Conservation (phyloP, 2,888 invertebrate species). For the Cotesia congregata region DNA sequence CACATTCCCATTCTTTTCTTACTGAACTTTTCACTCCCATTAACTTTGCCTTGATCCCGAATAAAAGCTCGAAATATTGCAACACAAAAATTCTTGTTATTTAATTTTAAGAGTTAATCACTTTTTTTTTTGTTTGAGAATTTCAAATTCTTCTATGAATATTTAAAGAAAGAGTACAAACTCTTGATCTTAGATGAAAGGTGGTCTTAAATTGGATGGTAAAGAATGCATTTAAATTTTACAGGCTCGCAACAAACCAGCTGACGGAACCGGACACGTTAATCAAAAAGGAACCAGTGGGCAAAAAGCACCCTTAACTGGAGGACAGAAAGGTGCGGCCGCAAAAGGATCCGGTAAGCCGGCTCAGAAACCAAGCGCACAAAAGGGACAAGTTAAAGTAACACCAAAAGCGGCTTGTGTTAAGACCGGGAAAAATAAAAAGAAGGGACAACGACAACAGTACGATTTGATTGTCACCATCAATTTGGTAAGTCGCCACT, state of each 20-base stretch:
- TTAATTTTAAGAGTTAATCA: too few species aligned
- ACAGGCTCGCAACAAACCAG: conserved; percentile 87
- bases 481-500: conserved; percentile 78
- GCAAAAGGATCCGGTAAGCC: conserved; percentile 75
- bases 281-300: conserved; percentile 80
- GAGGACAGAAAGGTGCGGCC: conserved; percentile 75
- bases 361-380: conserved; percentile 79
- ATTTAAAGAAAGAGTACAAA: too few species aligned
- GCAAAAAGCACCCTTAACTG: conserved; percentile 75
- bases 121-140: too few species aligned
- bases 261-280: conserved; percentile 82
- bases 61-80: not conserved
- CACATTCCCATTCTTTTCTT: not conserved
- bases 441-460: conserved; percentile 84
- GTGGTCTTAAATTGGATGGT: not conserved
- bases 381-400: conserved; percentile 80
- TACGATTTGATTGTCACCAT: conserved; percentile 87
- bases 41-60: not conserved
- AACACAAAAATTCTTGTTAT: not conserved
- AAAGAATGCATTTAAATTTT: conserved; percentile 21
- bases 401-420: conserved; percentile 72
- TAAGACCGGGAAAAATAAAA: conserved; percentile 79
- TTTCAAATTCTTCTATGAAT: too few species aligned
- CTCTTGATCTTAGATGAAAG: too few species aligned
- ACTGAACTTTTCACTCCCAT: not conserved